These are phyloP conservation scores for Sebastes itinus DNA, from an alignment of 2,797 vertebrate species.

Conservation along the genomic window DNA sequence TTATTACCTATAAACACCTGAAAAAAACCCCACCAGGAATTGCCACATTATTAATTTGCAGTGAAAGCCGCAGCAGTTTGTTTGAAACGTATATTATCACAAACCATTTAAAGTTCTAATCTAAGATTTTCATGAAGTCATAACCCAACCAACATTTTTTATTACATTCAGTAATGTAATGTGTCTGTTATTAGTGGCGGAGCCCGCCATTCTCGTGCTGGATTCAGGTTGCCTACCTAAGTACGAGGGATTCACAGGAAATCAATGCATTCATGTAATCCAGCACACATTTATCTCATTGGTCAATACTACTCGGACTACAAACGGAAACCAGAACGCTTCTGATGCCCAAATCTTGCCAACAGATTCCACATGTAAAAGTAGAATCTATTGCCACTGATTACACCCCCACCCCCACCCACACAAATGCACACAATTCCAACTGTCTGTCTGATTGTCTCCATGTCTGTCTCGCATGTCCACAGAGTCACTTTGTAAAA, in stretches of 20 bases:
- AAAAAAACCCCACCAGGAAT: background rate
- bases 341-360: no score
- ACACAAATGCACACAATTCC: background rate
- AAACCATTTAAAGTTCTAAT: background rate
- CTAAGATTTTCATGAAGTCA: background rate
- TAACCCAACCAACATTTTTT: background rate
- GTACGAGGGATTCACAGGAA: background rate
- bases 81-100: background rate
- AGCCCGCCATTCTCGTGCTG: no score
- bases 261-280: background rate
- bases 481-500: conserved; percentile 67
- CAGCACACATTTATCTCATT: no score
- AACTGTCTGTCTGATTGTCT: background rate
- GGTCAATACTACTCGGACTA: no score
- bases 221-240: no score
- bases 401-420: no score
- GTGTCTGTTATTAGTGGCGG: background rate
- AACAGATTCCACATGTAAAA: no score
- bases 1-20: no score
- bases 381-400: no score
- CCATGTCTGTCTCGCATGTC: conserved; percentile 17
- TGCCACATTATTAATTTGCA: background rate
- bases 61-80: background rate
- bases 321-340: no score
- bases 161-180: background rate